These are phyloP conservation scores for Metridium senile DNA, from an alignment of 92 coral and sea anemone genomes.

Conservation along the genomic window DNA sequence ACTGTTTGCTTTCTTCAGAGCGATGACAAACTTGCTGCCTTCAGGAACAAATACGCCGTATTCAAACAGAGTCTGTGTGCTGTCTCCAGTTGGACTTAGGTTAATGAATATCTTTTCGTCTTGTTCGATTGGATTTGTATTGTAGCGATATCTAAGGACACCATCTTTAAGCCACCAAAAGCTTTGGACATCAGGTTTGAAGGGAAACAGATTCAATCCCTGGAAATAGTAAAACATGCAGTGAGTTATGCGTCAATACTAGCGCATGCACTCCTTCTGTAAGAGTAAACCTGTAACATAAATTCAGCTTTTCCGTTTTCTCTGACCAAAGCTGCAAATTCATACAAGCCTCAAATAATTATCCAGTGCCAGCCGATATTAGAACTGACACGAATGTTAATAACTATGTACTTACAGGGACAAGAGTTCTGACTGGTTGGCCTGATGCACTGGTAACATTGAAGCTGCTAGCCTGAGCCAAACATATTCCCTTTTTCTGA, in stretches of 20 bases:
- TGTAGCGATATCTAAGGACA: constrained; percentile 57
- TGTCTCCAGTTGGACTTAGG: constrained; percentile 61
- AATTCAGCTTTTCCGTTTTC: neutral
- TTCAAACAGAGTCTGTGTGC: constrained; percentile 60
- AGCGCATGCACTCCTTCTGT: too few relatives aligned
- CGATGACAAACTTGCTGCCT: constrained; percentile 57
- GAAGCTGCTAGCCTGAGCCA: constrained; percentile 57
- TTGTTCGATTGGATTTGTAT: constrained; percentile 41
- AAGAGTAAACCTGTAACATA: too few relatives aligned
- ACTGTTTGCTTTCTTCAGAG: constrained; percentile 50
- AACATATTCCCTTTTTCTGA: constrained; percentile 61
- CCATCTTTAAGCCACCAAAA: constrained; percentile 67
- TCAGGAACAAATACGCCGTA: constrained; percentile 58
- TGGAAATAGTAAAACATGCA: neutral
- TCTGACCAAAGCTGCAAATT: too few relatives aligned
- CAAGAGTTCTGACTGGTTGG: constrained; percentile 61
- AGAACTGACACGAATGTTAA: too few relatives aligned
- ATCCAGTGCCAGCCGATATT: too few relatives aligned
- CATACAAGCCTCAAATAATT: too few relatives aligned
- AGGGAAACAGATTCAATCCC: constrained; percentile 55
- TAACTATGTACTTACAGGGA: constrained; percentile 52
- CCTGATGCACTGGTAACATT: constrained; percentile 62
- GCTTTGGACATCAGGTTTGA: constrained; percentile 42
- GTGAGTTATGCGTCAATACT: too few relatives aligned
- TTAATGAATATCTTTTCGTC: constrained; percentile 54